Evolutionary conservation across 2,797 vertebrate genomes (phyloP), one percentile per base, ranked within the genome.

Genomic region (Halcyon smyrnensis): DNA sequence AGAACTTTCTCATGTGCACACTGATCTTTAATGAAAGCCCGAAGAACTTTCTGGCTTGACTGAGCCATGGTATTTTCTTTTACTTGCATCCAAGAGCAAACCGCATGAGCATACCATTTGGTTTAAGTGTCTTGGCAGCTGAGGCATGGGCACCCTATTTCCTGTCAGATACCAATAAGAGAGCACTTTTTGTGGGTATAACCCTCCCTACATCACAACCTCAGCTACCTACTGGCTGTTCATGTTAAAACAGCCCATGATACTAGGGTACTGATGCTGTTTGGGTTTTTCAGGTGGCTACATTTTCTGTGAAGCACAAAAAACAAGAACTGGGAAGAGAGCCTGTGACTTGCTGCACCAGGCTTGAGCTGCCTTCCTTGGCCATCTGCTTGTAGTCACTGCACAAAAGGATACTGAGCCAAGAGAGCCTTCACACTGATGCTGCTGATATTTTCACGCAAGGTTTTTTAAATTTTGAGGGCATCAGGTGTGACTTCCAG

Each of bases 51-150:
- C 2, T 6, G 62, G 30, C n/a, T 13, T 89, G 84, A 77, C 45
- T 18, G 48, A 65, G 23, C 16, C 16, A 36, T 7, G 12, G 19
- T 21, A 27, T 34, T 54, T 85, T 64, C 41, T 34, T 82, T 69
- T 70, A 3, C 18, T 82, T 28, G 71, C 16, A 46, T 25, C 37
- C 50, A 70, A 27, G 30, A 87, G 45, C 46, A 82, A 69, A 71
- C 11, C 0, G 0, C 45, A 10, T 0, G 15, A 77, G 57, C n/a
- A 69, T 2, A 53, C 39, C n/a, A 16, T 43, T 27, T 65, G 36
- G 59, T 32, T 11, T 7, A 36, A 63, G 41, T 0, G 1, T 25
- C 53, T 28, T 32, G 43, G 76, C 59, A 79, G 65, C 48, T 2
- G 13, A 45, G 37, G 34, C n/a, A 74, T 1, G 7, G n/a, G 30